Base-by-base conservation (phyloP, 2,888 invertebrate genomes). In the Leptura quadrifasciata region DNA sequence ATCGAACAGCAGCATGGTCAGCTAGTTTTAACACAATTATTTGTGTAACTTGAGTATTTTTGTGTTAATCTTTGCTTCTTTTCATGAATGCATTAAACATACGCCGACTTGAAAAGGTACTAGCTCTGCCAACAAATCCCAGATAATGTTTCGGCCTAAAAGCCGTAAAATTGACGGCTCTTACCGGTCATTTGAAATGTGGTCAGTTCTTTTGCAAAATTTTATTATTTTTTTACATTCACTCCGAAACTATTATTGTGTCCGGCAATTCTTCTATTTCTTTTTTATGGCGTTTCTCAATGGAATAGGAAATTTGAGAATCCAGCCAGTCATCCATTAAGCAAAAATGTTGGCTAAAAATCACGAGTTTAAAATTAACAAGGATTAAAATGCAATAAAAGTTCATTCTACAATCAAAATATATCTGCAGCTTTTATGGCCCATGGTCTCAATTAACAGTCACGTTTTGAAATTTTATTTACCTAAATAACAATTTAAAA, bases 21-120 rank as follows among this genome's bases (percentile, higher is more conserved):
- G 74, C 70, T 78, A 74, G 75, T 61, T 81, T 77, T 77, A 77
- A 79, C 76, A 76, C 75, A 81, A 81, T 81, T 80, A 79, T 79
- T 72, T 47, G 63, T 70, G 81, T 80, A 81, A 81, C 77, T 73
- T 73, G 80, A 81, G 79, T 72, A 76, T 74, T 77, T 76, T 74
- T 57, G 24, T 65, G 57, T 78, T 77, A 80, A 77, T 79, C 79
- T 77, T 35, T 71, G 54, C 71, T 74, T 72, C 76, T 74, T 68
- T 72, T 76, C 74, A 57, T 39, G 68, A 75, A 76, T 63, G 75
- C 76, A 77, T 75, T 73, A 71, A 77, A 77, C 79, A 74, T 77
- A 76, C 75, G 81, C 79, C 81, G 80, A 74, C 60, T 74, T 76
- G 72, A 76, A 78, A 75, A 75, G 77, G 55, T 70, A 63, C 21